Base-by-base conservation (phyloP, 2,888 invertebrate genomes). In the Eucriotettix oculatus region DNA sequence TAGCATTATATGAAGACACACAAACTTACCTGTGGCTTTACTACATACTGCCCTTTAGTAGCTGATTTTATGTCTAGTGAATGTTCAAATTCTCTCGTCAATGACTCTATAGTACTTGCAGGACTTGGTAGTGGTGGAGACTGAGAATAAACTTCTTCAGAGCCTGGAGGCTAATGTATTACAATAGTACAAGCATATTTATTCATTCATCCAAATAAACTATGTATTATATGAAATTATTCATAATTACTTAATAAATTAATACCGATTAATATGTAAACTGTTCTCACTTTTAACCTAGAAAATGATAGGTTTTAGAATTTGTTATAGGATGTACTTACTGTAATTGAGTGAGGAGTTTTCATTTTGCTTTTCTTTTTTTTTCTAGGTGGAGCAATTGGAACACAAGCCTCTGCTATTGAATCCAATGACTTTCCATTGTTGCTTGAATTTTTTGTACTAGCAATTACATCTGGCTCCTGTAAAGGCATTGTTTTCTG, bases 381-480 rank as follows among this genome's bases (percentile, higher is more conserved):
- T 68, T 83, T 80, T 64, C 92, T 75, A 0, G 92, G 92, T 62
- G 92, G 92, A 59, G 91, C 84, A 52, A 87, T 76, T 7, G 87
- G 62, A 52, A 66, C 62, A 63, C 71, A 72, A 65, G 67, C 66
- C 57, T 67, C 65, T 42, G 66, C 66, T 62, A 64, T 59, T 41
- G 63, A 63, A 66, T 64, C 64, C 61, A 62, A 58, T 63, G 43
- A 66, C 58, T 62, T 61, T 66, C 56, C 73, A 62, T 56, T 61
- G 62, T 54, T 43, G 75, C 72, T 74, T 10, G 75, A 74, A 40
- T 72, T 68, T 64, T 93, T 94, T 64, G 93, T 90, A 75, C 93
- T 94, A 61, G 91, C 90, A 67, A 94, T 91, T 69, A 94, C 90
- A 75, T 95, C 94, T 2, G 94, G 94, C 74, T 93, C 93, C 70